Conservation (phyloP, 2,888 invertebrate species). For the Allacma fusca region DNA sequence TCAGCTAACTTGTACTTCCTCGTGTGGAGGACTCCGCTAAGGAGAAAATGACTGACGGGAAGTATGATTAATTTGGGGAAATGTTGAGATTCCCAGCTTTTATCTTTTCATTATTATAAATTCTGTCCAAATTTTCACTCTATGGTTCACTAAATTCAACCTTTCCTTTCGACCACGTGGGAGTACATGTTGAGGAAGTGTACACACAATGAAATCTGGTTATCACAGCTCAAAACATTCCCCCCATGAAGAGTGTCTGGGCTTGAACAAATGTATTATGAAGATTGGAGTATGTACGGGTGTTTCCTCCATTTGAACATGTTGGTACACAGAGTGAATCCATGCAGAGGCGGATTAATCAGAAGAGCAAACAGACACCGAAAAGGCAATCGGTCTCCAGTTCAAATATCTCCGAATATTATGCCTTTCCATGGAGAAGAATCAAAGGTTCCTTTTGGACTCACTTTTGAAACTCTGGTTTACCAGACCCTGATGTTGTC, state of each 20-base stretch:
- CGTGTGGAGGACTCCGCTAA: neutral
- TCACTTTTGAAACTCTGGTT: too few relatives aligned
- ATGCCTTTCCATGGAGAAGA: conserved; percentile 7
- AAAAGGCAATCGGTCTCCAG: conserved; percentile 38
- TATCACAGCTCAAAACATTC: too few relatives aligned
- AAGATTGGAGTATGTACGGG: conserved; percentile 25
- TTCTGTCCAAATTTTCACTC: too few relatives aligned
- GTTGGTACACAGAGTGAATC: neutral
- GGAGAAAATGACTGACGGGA: conserved; percentile 17
- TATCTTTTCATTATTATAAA: too few relatives aligned
- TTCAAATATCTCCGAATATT: conserved; percentile 29
- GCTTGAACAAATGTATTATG: conserved; percentile 10
- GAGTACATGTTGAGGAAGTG: too few relatives aligned
- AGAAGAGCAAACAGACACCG: conserved; percentile 38
- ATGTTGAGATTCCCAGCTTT: neutral
- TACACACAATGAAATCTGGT: too few relatives aligned
- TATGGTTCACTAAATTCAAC: too few relatives aligned
- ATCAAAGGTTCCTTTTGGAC: neutral
- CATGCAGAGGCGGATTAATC: conserved; percentile 33
- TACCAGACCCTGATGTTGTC: too few relatives aligned
- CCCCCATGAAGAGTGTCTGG: neutral
- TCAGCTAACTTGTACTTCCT: too few relatives aligned
- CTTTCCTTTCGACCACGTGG: too few relatives aligned
- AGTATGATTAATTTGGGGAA: conserved; percentile 28
- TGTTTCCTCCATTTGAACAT: neutral